phyloP scores from a whole-genome alignment of 2,113 vertebrate species.

The Cynocephalus volans region DNA sequence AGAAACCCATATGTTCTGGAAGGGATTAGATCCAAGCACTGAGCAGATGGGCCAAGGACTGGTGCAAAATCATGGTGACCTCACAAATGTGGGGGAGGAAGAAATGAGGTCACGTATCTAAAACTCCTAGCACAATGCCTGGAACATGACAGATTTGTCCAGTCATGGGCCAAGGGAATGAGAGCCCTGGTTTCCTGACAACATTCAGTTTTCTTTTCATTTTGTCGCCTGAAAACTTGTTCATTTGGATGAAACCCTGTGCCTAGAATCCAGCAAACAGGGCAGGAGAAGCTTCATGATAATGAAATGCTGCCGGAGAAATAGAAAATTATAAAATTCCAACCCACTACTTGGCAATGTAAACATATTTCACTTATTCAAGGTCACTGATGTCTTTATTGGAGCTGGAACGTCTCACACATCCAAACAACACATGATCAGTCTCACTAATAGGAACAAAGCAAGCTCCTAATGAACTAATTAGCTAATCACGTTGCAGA shows the following conservation, averaged over 20 bases:
- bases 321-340: not conserved
- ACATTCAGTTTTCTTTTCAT: not conserved
- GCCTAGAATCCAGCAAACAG: not conserved
- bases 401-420: not conserved
- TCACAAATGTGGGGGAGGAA: not conserved
- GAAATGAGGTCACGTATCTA: not conserved
- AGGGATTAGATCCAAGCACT: not conserved
- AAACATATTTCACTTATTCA: not conserved
- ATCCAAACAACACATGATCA: not conserved
- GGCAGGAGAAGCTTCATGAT: not conserved
- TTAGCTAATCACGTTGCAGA: not conserved
- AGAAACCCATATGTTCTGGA: not conserved
- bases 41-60: not conserved
- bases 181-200: not conserved
- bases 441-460: not conserved
- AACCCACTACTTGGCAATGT: not conserved
- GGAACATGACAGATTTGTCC: not conserved
- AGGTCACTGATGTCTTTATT: constrained; percentile 23
- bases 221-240: not conserved
- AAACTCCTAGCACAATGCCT: not conserved
- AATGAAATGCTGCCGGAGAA: not conserved
- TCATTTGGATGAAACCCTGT: not conserved
- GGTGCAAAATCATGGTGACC: not conserved
- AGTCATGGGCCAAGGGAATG: not conserved
- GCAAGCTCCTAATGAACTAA: not conserved